Evolutionary conservation across 2,888 invertebrate species (phyloP), one percentile per base, ranked within the genome.

Genomic region (Leucozona laternaria): DNA sequence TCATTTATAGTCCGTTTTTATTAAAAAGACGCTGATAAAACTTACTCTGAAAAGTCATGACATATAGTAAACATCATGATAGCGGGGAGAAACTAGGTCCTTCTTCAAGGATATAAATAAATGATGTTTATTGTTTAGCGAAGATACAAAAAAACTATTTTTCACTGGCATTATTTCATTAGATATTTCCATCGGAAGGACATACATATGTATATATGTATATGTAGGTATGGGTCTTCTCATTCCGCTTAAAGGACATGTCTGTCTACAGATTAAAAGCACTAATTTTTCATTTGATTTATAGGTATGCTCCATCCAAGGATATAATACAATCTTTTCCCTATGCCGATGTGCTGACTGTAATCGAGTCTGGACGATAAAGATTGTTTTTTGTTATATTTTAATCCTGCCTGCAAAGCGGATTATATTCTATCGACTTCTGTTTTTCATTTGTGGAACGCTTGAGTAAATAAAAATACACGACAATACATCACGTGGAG

Each of bases 381-480:
- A 17, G 15, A 4, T 48, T 34, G 7, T 28, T 48, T 28, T 48
- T 28, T 48, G 7, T 66, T 66, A 40, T 60, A 76, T 66, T 11
- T 53, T 31, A 78, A 62, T 71, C 77, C 58, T 37, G 7, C 20
- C 48, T 28, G 37, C 2, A 34, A 45, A 64, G 64, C 17, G 58
- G 58, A 72, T 58, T 34, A 34, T 28, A 31, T 72, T 60, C 13
- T 31, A 45, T 58, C 31, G 31, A 45, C 57, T 28, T 20, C 43
- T 45, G 28, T 43, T 57, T 28, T 57, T 72, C 45, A 58, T 58
- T 17, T 62, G 28, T 31, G 11, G 25, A n/a, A 25, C 60, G 73
- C 34, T 20, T 53, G 13, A 40, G 73, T 37, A 53, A 62, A 75
- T 62, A 64, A 62, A 62, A 40, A 22, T 55, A 40, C 31, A 40